Percentiles rank a stretch among this genome's conserved stretches.
Conservation (phyloP, 1,140 invertebrate genomes). For the Drosophila bipectinata region DNA sequence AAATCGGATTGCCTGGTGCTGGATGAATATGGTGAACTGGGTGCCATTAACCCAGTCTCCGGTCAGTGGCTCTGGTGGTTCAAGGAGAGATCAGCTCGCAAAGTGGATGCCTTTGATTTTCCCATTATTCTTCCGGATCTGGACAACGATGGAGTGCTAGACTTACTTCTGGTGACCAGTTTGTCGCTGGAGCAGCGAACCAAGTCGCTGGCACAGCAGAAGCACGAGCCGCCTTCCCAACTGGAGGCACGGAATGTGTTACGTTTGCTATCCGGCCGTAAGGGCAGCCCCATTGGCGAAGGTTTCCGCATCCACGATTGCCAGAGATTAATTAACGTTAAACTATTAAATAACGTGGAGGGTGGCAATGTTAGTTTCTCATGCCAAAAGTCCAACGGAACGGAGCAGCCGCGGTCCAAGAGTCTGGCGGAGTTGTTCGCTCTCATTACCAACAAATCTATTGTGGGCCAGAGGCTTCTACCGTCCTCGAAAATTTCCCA, state of each 20-base stretch:
- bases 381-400: slow-evolving; percentile 84
- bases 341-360: slow-evolving; percentile 55
- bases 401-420: slow-evolving; percentile 72
- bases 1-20: slow-evolving; percentile 89
- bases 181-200: slow-evolving; percentile 64
- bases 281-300: slow-evolving; percentile 84
- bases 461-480: slow-evolving; percentile 52
- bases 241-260: slow-evolving; percentile 86
- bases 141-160: slow-evolving; percentile 88
- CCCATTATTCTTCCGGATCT: slow-evolving; percentile 89
- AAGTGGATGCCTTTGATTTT: slow-evolving; percentile 86
- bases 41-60: slow-evolving; percentile 88
- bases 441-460: slow-evolving; percentile 83
- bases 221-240: slow-evolving; percentile 30
- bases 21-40: slow-evolving; percentile 88
- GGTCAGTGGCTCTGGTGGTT: slow-evolving; percentile 87
- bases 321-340: slow-evolving; percentile 83
- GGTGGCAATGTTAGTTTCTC: slow-evolving; percentile 73
- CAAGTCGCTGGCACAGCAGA: slow-evolving; percentile 51
- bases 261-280: slow-evolving; percentile 87
- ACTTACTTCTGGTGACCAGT: slow-evolving; percentile 87
- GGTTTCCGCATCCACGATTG: slow-evolving; percentile 85
- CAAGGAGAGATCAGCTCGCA: slow-evolving; percentile 85
- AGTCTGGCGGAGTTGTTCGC: slow-evolving; percentile 82
- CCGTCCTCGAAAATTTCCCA: slow-evolving; percentile 68